Conservation (phyloP, 2,113 vertebrate species). For the Myiagra hebetior region DNA sequence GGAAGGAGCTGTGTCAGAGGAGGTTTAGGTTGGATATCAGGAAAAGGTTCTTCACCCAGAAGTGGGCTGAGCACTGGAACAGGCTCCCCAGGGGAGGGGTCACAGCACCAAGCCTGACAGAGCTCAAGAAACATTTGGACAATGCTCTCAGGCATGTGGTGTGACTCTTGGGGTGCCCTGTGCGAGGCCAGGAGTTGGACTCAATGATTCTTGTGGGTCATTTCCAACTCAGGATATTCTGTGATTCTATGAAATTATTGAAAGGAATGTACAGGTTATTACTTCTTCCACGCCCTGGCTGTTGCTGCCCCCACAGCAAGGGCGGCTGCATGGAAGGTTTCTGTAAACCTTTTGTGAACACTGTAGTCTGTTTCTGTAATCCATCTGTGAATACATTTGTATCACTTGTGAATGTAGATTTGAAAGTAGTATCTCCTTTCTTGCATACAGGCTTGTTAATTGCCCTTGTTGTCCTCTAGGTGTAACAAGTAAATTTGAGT, state of each 20-base stretch:
- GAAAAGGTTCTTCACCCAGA: background rate
- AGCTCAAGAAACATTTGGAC: rapidly evolving
- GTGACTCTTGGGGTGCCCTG: background rate
- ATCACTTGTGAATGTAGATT: background rate
- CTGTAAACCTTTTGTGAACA: background rate
- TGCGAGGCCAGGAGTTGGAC: background rate
- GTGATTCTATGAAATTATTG: background rate
- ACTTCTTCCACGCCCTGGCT: background rate
- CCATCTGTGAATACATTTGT: too few relatives aligned
- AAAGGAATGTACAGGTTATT: background rate
- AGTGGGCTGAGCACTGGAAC: background rate
- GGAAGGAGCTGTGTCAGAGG: background rate
- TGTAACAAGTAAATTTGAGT: background rate
- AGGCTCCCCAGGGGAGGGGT: background rate
- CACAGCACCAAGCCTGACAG: background rate
- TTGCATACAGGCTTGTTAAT: background rate
- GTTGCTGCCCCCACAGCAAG: background rate
- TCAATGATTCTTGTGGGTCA: background rate
- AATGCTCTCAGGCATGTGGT: rapidly evolving
- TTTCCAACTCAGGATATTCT: background rate
- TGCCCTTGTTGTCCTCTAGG: background rate
- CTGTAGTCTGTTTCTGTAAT: background rate
- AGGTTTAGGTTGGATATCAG: background rate
- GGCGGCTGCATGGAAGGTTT: background rate
- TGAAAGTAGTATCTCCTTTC: background rate